Evolutionary conservation across 2,113 vertebrate genomes (phyloP), one percentile per base, ranked within the genome.

Genomic region (Ramphastos sulfuratus): DNA sequence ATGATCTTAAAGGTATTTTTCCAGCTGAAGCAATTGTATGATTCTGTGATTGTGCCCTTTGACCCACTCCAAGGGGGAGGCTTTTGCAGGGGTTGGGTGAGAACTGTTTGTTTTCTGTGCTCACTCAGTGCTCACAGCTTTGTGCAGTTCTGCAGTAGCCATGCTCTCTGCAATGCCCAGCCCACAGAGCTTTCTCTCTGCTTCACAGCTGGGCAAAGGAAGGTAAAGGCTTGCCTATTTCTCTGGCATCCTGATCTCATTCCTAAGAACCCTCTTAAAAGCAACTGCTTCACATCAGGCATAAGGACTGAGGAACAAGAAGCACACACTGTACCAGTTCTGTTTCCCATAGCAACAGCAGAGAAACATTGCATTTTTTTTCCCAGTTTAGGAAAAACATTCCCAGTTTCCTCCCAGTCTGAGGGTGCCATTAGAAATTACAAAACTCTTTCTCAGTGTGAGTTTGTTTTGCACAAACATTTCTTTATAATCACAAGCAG

Each of bases 321-420:
- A 91, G 60, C 50, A 75, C 71, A 55, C 9, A 10, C 75, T 79
- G 79, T 85, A 59, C 61, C 25, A 55, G 15, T 39, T 46, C 20
- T 70, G 25, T 35, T 90, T 92, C 75, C 86, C 91, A 82, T 60
- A 76, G 91, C 48, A 93, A 94, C 82, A 27, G 21, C 11, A 82
- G 50, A 14, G 37, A 93, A 94, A 87, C 42, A 78, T 23, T 5
- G 2, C 37, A 33, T 24, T 87, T 75, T 71, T 71, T 90, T 52
- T 46, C 44, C 48, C 63, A 79, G 54, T 67, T 64, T 72, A 75
- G 71, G 75, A 72, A 67, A 89, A 79, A 63, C 20, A 52, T 90
- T 82, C 33, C 46, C 56, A 27, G 20, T 82, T 93, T 71, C 63
- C 23, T 87, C 71, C 39, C 24, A n/a, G 2, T 60, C 15, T 79